phyloP scores from a whole-genome alignment of 1,140 invertebrate genomes.

The Paramacrobiotus metropolitanus region DNA sequence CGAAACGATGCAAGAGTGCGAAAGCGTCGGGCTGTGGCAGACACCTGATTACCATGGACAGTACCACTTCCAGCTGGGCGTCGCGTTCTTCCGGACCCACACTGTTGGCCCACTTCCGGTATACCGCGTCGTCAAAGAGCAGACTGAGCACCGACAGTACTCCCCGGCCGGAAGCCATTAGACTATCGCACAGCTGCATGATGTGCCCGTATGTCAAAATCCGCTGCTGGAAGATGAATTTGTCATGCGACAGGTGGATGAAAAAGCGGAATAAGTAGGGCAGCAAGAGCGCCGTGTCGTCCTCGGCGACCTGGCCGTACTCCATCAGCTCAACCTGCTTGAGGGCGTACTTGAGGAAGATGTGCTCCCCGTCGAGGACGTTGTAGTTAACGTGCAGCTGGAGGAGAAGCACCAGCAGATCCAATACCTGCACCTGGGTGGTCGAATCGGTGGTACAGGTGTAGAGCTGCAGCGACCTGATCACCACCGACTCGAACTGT shows the following conservation, averaged over 20 bases:
- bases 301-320: background rate
- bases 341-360: background rate
- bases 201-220: background rate
- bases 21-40: background rate
- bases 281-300: background rate
- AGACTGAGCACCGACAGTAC: background rate
- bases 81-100: background rate
- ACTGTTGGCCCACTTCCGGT: background rate
- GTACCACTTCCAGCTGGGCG: background rate
- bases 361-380: background rate
- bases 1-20: background rate
- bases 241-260: conserved; percentile 2
- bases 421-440: background rate
- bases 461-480: conserved; percentile 2
- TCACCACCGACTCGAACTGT: background rate
- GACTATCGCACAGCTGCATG: background rate
- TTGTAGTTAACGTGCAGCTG: conserved; percentile 4
- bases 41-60: background rate
- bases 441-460: background rate
- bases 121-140: background rate
- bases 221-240: background rate
- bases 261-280: background rate
- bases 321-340: background rate
- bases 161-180: background rate
- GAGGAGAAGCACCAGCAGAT: background rate